Base-by-base conservation (phyloP, 2,888 invertebrate genomes). In the Digitonthophagus gazella region DNA sequence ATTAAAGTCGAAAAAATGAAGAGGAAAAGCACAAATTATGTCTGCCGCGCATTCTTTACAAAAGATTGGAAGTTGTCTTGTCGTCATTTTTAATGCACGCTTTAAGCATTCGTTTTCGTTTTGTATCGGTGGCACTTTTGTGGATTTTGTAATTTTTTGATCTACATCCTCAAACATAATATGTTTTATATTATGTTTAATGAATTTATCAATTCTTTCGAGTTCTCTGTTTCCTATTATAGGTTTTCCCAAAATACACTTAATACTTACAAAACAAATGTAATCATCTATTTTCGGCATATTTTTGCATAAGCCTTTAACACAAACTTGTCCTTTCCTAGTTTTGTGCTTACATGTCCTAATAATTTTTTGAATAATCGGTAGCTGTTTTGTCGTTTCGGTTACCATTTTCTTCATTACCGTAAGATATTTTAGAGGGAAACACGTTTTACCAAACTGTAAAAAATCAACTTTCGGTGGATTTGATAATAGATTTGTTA, bases 291-390 rank as follows among this genome's bases (percentile, higher is more conserved):
- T 6, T 20, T 61, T 61, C 3, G 61, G 61, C 16, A 20, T 61
- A 4, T 16, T 16, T 2, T 20, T 3, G 6, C 61, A 61, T 4
- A 19, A 14, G 15, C 61, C 61, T 19, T 18, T 61, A 5, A 19
- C 18, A 8, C 61, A 61, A 15, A 61, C 61, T 20, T 61, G 61
- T 11, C 61, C 61, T 18, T 61, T 61, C 18, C 20, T 61, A 1
- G 20, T 61, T 14, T 61, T 61, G 18, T 61, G 61, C 19, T 61
- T 61, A 19, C 61, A 61, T 4, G 61, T 20, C 2, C 14, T 61
- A n/a, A 61, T 18, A 19, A 18, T 14, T 20, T 61, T 61, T 14
- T 61, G 18, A 14, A 61, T 61, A 4, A 14, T 0, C 1, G 16
- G 18, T 19, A 61, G 5, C 5, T 61, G 11, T 19, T 18, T 61